Evolutionary conservation across 2,888 invertebrate species (phyloP), one percentile per base, ranked within the genome.

Genomic region (Folsomia candida): DNA sequence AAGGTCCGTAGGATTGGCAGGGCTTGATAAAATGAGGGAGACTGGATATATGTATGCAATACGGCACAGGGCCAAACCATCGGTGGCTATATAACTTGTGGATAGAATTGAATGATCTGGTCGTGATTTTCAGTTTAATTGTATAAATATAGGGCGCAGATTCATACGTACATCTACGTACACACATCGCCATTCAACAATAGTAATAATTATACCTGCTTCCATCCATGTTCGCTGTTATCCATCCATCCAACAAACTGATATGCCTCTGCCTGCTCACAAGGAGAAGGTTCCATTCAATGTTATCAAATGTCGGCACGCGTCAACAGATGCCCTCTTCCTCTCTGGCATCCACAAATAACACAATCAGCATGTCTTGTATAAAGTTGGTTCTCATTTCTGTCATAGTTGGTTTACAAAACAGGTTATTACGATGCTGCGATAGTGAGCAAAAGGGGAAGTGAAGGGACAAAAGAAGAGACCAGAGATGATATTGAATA

Each of bases 261-360:
- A n/a, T n/a, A n/a, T n/a, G n/a, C n/a, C n/a, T n/a, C n/a, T n/a
- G n/a, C n/a, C n/a, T n/a, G 37, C 14, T 37, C 37, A 37, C 37
- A 37, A 37, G n/a, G n/a, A n/a, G 6, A 37, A 37, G 6, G 4
- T 37, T 37, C 37, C 22, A 54, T 54, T 54, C 66, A 70, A 66
- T 66, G 58, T 70, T 70, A 70, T 70, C 70, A 70, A 70, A 70
- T 70, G 70, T 51, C 66, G 70, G 70, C 70, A 70, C 70, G 70
- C 70, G 70, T 70, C 70, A 65, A 65, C 65, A 65, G 54, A 47
- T 65, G 54, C 65, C 37, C 6, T 47, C 47, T 51, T 37, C 29
- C 3, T 62, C 26, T 25, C 59, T 25, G 20, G 37, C 6, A 37
- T 37, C 14, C 4, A 37, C 14, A 37, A 4, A 37, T 4, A 37